phyloP scores from a whole-genome alignment of 2,113 vertebrate species.

The Brienomyrus longianalis region DNA sequence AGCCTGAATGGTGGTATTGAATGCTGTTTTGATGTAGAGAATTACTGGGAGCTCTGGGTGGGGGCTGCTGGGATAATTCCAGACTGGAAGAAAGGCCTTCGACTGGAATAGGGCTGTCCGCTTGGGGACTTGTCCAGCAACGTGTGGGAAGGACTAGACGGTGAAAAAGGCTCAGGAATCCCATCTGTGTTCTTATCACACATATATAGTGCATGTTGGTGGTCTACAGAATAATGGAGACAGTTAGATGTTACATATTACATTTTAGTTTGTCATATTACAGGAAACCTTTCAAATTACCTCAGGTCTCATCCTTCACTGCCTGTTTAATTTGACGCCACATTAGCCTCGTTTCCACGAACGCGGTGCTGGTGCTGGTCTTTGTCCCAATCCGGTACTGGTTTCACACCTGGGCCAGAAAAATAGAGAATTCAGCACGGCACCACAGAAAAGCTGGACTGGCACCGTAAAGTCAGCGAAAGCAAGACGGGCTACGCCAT shows the following conservation, averaged over 20 bases:
- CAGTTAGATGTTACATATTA: neutral
- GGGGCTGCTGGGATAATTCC: neutral
- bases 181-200: neutral
- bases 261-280: neutral
- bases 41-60: neutral
- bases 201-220: neutral
- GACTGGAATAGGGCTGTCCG: neutral
- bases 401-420: no score
- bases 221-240: neutral
- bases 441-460: no score
- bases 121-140: neutral
- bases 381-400: no score
- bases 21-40: neutral
- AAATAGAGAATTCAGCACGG: no score
- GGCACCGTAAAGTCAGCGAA: no score
- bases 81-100: neutral
- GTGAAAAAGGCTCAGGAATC: neutral
- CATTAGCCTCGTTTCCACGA: neutral
- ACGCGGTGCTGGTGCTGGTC: no score
- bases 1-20: slow-evolving; percentile 3
- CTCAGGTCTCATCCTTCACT: neutral
- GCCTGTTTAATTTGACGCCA: neutral
- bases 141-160: neutral
- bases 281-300: neutral
- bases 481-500: no score